Conservation (phyloP, 2,113 vertebrate genomes). For the Procavia capensis region DNA sequence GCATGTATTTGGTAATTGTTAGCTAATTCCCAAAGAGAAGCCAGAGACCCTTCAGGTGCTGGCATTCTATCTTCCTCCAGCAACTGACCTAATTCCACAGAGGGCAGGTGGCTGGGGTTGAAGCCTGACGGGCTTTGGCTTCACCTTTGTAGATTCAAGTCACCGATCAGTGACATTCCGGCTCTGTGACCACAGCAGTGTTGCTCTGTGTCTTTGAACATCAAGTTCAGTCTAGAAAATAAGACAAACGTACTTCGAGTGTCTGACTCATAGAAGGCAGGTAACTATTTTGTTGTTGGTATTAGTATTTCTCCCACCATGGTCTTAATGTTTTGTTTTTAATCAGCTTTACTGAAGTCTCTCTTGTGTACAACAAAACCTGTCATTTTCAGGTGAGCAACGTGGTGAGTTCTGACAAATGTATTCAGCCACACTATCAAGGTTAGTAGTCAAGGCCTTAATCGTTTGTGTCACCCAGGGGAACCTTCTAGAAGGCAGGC, state of each 20-base stretch:
- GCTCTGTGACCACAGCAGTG: not conserved
- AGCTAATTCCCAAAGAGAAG: constrained; percentile 52
- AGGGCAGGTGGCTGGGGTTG: not conserved
- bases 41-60: not conserved
- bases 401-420: not conserved
- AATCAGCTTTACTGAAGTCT: not conserved
- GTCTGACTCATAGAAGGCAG: not conserved
- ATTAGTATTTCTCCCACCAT: not conserved
- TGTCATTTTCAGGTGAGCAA: not conserved
- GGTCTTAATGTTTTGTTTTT: not conserved
- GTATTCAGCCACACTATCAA: not conserved
- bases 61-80: not conserved
- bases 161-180: not conserved
- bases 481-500: not conserved
- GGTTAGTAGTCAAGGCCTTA: not conserved
- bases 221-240: not conserved
- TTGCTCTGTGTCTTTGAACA: not conserved
- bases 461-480: not conserved
- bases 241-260: not conserved
- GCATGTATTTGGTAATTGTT: constrained; percentile 52
- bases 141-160: not conserved
- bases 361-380: not conserved
- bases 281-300: not conserved
- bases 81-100: not conserved
- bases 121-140: not conserved